Percentiles rank a stretch among this genome's conserved stretches.
Evolutionary conservation across 2,113 vertebrate species (phyloP).

Genomic region (Corythoichthys intestinalis): DNA sequence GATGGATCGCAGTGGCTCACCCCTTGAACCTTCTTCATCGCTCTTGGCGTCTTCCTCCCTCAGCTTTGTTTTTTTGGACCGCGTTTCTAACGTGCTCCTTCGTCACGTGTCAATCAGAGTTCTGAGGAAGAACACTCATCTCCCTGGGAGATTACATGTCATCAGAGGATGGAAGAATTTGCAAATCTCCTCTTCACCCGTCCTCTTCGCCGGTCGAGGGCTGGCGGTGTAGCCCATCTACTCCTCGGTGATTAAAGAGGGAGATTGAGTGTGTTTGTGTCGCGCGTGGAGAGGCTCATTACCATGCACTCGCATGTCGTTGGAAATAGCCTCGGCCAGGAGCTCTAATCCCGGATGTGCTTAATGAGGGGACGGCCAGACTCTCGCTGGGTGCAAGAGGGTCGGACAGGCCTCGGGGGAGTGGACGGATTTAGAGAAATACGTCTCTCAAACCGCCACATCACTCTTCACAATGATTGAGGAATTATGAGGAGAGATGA

Average conservation of each 20-base stretch:
- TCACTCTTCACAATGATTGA: constrained; percentile 64
- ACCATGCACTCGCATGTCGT: constrained; percentile 74
- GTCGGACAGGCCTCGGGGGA: constrained; percentile 37
- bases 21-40: constrained; percentile 16
- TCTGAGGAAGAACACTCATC: constrained; percentile 63
- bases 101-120: constrained; percentile 69
- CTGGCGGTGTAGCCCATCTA: constrained; percentile 53
- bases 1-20: constrained; percentile 1
- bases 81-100: constrained; percentile 24
- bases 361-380: constrained; percentile 68
- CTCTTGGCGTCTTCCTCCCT: constrained; percentile 21
- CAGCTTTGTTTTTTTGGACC: constrained; percentile 14
- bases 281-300: constrained; percentile 67
- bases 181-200: constrained; percentile 63
- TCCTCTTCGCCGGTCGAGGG: constrained; percentile 32
- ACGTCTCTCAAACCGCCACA: constrained; percentile 40
- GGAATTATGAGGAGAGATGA: constrained; percentile 52
- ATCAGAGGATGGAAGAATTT: constrained; percentile 68
- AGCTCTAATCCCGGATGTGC: constrained; percentile 71
- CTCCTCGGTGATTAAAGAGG: constrained; percentile 73
- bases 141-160: constrained; percentile 75
- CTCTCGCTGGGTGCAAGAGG: constrained; percentile 56
- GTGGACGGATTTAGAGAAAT: constrained; percentile 16
- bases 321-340: constrained; percentile 59
- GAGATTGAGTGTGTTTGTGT: constrained; percentile 66